Conservation (phyloP, 2,797 vertebrate genomes). For the Takifugu rubripes region DNA sequence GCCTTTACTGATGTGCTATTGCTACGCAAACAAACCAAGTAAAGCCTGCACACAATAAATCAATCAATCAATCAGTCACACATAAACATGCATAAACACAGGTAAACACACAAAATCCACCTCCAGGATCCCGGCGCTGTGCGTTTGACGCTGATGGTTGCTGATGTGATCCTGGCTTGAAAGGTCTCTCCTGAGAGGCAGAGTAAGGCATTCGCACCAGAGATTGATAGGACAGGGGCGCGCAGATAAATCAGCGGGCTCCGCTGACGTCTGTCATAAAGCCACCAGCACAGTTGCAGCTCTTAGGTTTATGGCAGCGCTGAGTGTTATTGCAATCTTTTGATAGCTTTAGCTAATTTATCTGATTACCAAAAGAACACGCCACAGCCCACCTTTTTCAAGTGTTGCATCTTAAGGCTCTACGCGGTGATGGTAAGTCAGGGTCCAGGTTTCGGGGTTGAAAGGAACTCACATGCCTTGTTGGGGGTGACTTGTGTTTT, state of each 20-base stretch:
- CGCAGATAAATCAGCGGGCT: slow-evolving; percentile 75
- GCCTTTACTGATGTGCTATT: slow-evolving; percentile 61
- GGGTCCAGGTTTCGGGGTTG: not conserved
- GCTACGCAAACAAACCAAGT: slow-evolving; percentile 63
- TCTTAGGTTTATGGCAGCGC: slow-evolving; percentile 75
- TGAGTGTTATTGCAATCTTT: slow-evolving; percentile 84
- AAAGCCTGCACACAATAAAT: slow-evolving; percentile 33
- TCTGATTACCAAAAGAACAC: slow-evolving; percentile 75
- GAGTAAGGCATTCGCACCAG: slow-evolving; percentile 59
- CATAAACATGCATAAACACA: not conserved
- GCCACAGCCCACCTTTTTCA: slow-evolving; percentile 49
- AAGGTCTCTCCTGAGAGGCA: slow-evolving; percentile 68
- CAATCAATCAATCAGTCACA: not conserved
- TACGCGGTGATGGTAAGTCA: slow-evolving; percentile 11
- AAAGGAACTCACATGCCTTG: too few species aligned
- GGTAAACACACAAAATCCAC: slow-evolving; percentile 9
- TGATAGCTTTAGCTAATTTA: slow-evolving; percentile 83
- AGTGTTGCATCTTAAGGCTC: slow-evolving; percentile 38
- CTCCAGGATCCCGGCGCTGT: slow-evolving; percentile 38
- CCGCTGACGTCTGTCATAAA: slow-evolving; percentile 77
- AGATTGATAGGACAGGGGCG: slow-evolving; percentile 77
- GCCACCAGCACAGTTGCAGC: slow-evolving; percentile 67
- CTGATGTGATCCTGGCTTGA: slow-evolving; percentile 59
- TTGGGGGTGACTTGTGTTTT: too few species aligned
- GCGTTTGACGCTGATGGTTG: slow-evolving; percentile 63